These are phyloP conservation scores for Pinctada fucata DNA, from an alignment of 2,888 invertebrate genomes.

Conservation along the genomic window DNA sequence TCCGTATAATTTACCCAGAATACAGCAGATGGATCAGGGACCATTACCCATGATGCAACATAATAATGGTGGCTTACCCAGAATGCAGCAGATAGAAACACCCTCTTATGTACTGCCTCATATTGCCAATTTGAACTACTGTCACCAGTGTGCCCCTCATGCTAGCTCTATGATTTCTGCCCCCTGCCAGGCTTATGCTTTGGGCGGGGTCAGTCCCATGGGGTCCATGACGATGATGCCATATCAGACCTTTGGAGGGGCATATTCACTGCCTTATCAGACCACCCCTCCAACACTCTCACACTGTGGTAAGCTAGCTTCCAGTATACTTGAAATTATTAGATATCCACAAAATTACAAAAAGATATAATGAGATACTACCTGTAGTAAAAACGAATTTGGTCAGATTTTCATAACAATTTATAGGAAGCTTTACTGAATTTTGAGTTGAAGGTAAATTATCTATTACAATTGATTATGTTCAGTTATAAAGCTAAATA, in stretches of 20 bases:
- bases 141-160: constrained; percentile 38
- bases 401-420: too few relatives aligned
- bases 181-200: constrained; percentile 62
- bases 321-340: too few relatives aligned
- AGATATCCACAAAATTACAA: too few relatives aligned
- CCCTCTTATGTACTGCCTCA: constrained; percentile 49
- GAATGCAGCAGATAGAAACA: constrained; percentile 29
- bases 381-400: too few relatives aligned
- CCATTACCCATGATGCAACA: constrained; percentile 47
- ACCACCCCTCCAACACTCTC: constrained; percentile 44
- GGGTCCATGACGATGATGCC: constrained; percentile 44
- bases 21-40: constrained; percentile 30
- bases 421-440: too few relatives aligned
- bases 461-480: too few relatives aligned
- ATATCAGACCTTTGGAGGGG: constrained; percentile 56
- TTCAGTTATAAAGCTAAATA: too few relatives aligned
- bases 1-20: constrained; percentile 7
- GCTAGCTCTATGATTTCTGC: constrained; percentile 48
- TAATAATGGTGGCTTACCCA: constrained; percentile 23
- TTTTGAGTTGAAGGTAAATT: too few relatives aligned
- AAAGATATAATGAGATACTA: too few relatives aligned
- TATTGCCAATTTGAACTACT: constrained; percentile 37
- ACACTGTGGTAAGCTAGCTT: constrained; percentile 41
- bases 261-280: constrained; percentile 61
- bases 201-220: constrained; percentile 56